Base-by-base conservation (phyloP, 2,797 vertebrate species). In the Botia almorhae region DNA sequence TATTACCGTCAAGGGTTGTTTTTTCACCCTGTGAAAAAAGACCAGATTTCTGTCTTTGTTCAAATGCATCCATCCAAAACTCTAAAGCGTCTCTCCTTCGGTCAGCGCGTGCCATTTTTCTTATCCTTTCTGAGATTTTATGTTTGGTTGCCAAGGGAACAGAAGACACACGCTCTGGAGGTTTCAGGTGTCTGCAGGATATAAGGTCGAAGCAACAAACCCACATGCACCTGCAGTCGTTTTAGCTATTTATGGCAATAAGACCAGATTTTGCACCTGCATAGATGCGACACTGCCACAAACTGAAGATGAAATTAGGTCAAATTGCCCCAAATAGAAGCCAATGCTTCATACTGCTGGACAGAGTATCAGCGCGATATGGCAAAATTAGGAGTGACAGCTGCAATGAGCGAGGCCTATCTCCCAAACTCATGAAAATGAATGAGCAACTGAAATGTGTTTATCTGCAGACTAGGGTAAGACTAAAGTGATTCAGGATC, bases 401-500 rank as follows among this genome's bases (percentile, higher is more conserved):
- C 82, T 82, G 85, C 85, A 85, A 83, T 79, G 83, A 85, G 85
- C 81, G 67, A 56, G 81, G 81, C 80, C 76, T 33, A 73, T 87
- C 87, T 88, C 78, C 81, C 70, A 85, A 88, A 86, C 85, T 89
- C 86, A 91, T 92, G 91, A 89, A 92, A 91, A 91, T 90, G 87
- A 91, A 93, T 88, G 90, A 92, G 88, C 84, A 73, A 63, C 83
- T 90, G 85, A 89, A 90, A 88, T 87, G 85, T 89, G 82, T 89
- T 90, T 87, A 90, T 90, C 83, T 83, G 74, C 67, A 65, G 85
- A 85, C 86, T 61, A 65, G 84, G 87, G 87, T 87, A 89, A 71
- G 84, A 84, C 78, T 83, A 89, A 89, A 90, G 86, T 86, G 89
- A 93, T 87, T 88, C 83, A 89, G 87, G 51, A 74, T 71, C 85